Conservation (phyloP, 2,888 invertebrate species). For the Auanema freiburgensis region DNA sequence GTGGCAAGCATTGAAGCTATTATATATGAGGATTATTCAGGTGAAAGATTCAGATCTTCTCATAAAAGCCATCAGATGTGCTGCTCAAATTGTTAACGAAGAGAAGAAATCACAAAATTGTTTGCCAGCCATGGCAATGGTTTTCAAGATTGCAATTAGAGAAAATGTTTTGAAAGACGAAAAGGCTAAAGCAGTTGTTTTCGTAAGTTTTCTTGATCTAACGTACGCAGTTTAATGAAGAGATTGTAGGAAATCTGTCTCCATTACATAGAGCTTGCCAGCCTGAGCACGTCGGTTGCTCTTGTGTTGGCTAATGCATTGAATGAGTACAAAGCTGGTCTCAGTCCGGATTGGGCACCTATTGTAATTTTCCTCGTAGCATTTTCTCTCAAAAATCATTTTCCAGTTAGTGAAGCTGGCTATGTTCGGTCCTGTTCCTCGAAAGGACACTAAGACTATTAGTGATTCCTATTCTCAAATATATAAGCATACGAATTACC, state of each 20-base stretch:
- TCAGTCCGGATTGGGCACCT: slow-evolving; percentile 23
- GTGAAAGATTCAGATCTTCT: not conserved
- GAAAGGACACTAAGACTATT: slow-evolving; percentile 36
- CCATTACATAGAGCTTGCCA: slow-evolving; percentile 21
- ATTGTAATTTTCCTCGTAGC: not conserved
- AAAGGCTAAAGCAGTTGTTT: slow-evolving; percentile 10
- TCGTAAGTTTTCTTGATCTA: slow-evolving; percentile 5
- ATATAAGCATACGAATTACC: slow-evolving; percentile 4
- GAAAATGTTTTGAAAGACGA: not conserved
- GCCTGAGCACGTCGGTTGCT: slow-evolving; percentile 32
- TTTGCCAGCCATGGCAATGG: slow-evolving; percentile 33
- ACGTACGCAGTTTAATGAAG: no score
- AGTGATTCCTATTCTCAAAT: slow-evolving; percentile 12
- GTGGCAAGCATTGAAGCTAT: not conserved
- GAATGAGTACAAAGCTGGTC: slow-evolving; percentile 10
- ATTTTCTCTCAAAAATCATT: slow-evolving; percentile 1
- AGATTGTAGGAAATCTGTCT: no score
- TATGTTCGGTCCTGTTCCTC: slow-evolving; percentile 47
- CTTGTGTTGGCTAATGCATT: slow-evolving; percentile 32
- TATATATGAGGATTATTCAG: not conserved
- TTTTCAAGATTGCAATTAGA: slow-evolving; percentile 25
- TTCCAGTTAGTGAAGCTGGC: slow-evolving; percentile 31
- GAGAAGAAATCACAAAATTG: slow-evolving; percentile 45
- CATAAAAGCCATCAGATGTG: slow-evolving; percentile 12
- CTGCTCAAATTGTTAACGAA: slow-evolving; percentile 30